Evolutionary conservation across 1,140 invertebrate species (phyloP).

Genomic region (Brachionus angularis): DNA sequence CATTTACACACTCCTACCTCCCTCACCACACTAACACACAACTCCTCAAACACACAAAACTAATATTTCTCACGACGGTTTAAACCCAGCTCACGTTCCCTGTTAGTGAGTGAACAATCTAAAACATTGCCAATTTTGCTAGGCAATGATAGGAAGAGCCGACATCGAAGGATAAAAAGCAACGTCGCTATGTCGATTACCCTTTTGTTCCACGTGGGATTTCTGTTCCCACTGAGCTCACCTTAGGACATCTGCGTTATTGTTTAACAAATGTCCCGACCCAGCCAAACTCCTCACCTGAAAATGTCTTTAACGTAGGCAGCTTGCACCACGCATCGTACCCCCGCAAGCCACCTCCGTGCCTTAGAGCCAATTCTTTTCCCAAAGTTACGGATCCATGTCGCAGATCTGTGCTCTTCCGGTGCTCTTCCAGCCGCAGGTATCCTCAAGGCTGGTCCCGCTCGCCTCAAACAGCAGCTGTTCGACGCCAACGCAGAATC

Average conservation of each 20-base stretch:
- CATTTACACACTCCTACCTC: too few relatives aligned
- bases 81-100: constrained; percentile 73
- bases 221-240: constrained; percentile 76
- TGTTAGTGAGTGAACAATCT: constrained; percentile 71
- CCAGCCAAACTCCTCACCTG: constrained; percentile 80
- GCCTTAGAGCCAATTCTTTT: constrained; percentile 74
- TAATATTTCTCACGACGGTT: too few relatives aligned
- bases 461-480: constrained; percentile 81
- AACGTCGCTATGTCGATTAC: constrained; percentile 77
- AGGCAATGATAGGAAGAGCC: constrained; percentile 80
- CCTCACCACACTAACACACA: too few relatives aligned
- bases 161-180: constrained; percentile 79
- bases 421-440: constrained; percentile 74
- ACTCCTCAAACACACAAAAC: constrained; percentile 64
- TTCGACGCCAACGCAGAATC: constrained; percentile 63
- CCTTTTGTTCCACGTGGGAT: constrained; percentile 76
- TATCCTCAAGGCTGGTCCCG: constrained; percentile 79
- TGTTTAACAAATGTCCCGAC: constrained; percentile 73
- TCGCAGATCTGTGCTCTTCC: constrained; percentile 75
- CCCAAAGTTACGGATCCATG: constrained; percentile 71
- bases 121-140: constrained; percentile 76
- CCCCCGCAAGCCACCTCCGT: too few relatives aligned
- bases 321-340: constrained; percentile 58
- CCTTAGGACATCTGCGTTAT: constrained; percentile 81
- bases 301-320: too few relatives aligned